Base-by-base conservation (phyloP, 2,888 invertebrate species). In the Aporophyla lueneburgensis region DNA sequence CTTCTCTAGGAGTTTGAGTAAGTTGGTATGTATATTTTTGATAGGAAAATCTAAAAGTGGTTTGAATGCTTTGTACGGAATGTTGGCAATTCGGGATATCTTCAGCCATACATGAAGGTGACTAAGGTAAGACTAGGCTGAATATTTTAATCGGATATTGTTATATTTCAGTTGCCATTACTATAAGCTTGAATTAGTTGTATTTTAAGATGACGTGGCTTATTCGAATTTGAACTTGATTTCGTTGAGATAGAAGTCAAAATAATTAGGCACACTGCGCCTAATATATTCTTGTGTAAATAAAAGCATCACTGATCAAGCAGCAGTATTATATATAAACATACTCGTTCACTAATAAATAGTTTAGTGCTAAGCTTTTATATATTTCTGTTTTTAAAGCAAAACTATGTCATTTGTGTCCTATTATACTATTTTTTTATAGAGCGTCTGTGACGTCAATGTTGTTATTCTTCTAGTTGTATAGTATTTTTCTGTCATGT, bases 1-100 rank as follows among this genome's bases (percentile, higher is more conserved):
- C 27, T 59, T 53, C 5, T 33, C 27, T 61, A 74, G 14, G 54
- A n/a, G 49, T 24, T 49, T 58, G 56, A 59, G 54, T 56, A 71
- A 63, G 65, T 67, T 62, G 67, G 49, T 77, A 79, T 58, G 40
- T 53, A 83, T 83, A 79, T 79, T 83, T 78, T 83, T 79, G 62
- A 82, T 82, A 79, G n/a, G 27, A 51, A 3, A 40, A 56, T 66
- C 40, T 63, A 24, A 59, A 62, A 9, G 5, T 19, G 12, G 54
- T 1, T 76, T 51, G 49, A 61, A 27, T 54, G 53, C 21, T 40
- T n/a, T 70, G 21, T 10, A 40, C 51, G 14, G 14, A 19, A 62
- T 14, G 16, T 71, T 62, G n/a, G 33, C 2, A 43, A 74, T 33
- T 61, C 40, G n/a, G 21, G 10, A 58, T 56, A 24, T 51, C 33